Evolutionary conservation across 1,140 invertebrate species (phyloP).

Genomic region (Drosophila orena): DNA sequence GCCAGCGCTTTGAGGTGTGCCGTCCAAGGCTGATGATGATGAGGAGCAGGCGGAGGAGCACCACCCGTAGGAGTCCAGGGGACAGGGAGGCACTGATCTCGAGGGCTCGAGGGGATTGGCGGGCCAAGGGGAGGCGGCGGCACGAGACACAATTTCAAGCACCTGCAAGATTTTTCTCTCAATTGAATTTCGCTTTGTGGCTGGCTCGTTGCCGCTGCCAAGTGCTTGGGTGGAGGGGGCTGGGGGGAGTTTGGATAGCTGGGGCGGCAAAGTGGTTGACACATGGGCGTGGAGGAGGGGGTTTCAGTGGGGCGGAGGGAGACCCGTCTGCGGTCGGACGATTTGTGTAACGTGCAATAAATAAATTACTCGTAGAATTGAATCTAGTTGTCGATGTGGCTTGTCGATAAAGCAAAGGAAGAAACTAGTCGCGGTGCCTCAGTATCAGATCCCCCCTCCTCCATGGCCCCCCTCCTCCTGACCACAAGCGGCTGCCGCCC

Average conservation of each 20-base stretch:
- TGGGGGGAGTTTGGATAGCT: not conserved
- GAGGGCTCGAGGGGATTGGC: conserved; percentile 6
- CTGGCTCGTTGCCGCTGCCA: conserved; percentile 53
- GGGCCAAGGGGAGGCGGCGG: conserved; percentile 16
- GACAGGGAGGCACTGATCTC: not conserved
- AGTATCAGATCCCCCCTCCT: conserved; percentile 11
- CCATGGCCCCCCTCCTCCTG: not conserved
- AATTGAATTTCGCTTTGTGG: conserved; percentile 72
- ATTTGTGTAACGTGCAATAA: conserved; percentile 76
- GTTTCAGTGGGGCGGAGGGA: not conserved
- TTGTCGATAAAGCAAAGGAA: conserved; percentile 56
- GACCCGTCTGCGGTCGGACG: conserved; percentile 45
- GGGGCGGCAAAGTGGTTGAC: not conserved
- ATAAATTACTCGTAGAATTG: conserved; percentile 74
- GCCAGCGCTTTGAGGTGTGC: conserved; percentile 58
- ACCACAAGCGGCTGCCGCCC: conserved; percentile 62
- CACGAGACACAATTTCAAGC: conserved; percentile 69
- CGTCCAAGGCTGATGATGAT: conserved; percentile 38
- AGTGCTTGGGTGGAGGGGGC: conserved; percentile 9
- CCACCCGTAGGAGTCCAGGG: not conserved
- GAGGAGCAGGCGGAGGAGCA: conserved; percentile 7
- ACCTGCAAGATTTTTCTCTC: conserved; percentile 68
- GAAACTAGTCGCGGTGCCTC: conserved; percentile 62
- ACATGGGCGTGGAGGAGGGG: not conserved
- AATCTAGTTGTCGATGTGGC: conserved; percentile 66